Evolutionary conservation across 2,797 vertebrate genomes (phyloP).

Genomic region (Sebastes melanostomus): DNA sequence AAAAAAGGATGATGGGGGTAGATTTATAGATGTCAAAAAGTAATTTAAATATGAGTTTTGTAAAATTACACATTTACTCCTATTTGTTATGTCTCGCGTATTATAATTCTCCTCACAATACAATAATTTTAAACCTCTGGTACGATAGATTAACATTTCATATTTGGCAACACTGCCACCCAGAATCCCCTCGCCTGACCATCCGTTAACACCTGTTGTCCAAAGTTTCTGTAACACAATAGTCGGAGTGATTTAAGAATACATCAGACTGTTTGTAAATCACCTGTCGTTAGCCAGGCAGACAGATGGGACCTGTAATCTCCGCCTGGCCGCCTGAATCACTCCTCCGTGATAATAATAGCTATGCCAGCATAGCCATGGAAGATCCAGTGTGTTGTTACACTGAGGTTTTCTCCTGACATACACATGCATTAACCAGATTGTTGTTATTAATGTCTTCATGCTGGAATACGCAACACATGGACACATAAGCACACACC

Average conservation of each 20-base stretch:
- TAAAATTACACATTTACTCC: too few species aligned
- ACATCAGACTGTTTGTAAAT: conserved; percentile 5
- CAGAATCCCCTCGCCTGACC: not conserved
- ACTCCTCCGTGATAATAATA: conserved; percentile 43
- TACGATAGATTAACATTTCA: not conserved
- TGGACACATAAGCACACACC: not conserved
- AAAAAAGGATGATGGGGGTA: too few species aligned
- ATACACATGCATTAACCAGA: not conserved
- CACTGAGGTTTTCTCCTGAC: not conserved
- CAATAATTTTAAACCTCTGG: not conserved
- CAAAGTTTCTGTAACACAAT: not conserved
- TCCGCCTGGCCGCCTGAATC: conserved; percentile 36
- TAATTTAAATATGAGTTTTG: not conserved
- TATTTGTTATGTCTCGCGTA: too few species aligned
- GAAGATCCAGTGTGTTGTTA: conserved; percentile 6
- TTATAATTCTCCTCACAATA: not conserved
- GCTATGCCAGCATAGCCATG: conserved; percentile 1
- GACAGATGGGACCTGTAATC: conserved; percentile 33
- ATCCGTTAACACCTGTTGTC: not conserved
- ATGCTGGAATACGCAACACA: conserved; percentile 9
- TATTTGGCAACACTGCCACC: not conserved
- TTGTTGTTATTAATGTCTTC: conserved; percentile 1
- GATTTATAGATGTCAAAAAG: too few species aligned
- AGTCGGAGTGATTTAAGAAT: conserved; percentile 3
- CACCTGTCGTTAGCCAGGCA: conserved; percentile 1